phyloP scores from a whole-genome alignment of 2,113 vertebrate genomes.

The Pygoscelis adeliae region DNA sequence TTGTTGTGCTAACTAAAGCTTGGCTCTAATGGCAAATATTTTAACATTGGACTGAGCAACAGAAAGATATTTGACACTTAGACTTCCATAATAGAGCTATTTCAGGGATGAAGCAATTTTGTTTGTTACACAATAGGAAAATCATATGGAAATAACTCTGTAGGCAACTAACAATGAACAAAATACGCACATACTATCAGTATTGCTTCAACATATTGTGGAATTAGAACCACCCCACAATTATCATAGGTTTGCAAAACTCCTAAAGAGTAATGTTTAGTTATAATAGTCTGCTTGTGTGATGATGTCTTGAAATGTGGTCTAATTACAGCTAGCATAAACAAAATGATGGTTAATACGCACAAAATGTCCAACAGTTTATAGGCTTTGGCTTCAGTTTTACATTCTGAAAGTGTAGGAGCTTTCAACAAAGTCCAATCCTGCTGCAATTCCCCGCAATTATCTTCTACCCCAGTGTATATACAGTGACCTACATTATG shows the following conservation, averaged over 20 bases:
- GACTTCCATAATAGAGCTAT: neutral
- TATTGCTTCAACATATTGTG: neutral
- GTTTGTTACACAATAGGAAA: neutral
- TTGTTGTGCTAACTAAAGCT: neutral
- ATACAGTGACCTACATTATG: neutral
- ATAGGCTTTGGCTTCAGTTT: conserved; percentile 33
- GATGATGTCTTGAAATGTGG: neutral
- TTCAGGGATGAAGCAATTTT: neutral
- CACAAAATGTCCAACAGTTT: conserved; percentile 33
- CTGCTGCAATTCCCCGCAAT: neutral
- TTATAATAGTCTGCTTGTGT: neutral
- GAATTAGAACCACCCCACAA: neutral
- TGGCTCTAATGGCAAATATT: neutral
- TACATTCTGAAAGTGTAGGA: conserved; percentile 26
- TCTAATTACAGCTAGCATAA: conserved; percentile 39
- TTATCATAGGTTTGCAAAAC: neutral
- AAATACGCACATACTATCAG: neutral
- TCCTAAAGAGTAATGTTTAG: neutral
- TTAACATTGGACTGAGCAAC: neutral
- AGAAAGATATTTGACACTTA: neutral
- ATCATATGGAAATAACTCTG: neutral
- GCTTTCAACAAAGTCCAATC: neutral
- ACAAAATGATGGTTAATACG: neutral
- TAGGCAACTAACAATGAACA: neutral
- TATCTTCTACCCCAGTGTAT: neutral